phyloP scores from a whole-genome alignment of 2,888 invertebrate genomes.

The Bedellia somnulentella region DNA sequence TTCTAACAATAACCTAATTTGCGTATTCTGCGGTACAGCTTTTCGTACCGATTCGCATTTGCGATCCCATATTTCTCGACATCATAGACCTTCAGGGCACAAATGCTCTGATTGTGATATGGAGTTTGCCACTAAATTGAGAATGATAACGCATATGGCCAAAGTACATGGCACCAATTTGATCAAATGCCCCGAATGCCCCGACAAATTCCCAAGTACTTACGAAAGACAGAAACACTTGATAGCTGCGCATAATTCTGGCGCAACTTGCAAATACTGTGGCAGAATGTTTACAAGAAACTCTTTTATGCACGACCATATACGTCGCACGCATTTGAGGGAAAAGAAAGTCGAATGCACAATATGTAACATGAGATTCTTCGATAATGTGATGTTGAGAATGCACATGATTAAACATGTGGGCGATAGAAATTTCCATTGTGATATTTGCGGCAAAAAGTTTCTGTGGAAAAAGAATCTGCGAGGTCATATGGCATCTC shows the following conservation, averaged over 20 bases:
- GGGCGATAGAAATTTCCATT: constrained; percentile 28
- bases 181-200: constrained; percentile 24
- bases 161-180: constrained; percentile 25
- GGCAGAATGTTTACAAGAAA: constrained; percentile 29
- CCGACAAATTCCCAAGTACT: constrained; percentile 28
- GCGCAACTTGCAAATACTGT: constrained; percentile 32
- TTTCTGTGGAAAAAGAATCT: constrained; percentile 42
- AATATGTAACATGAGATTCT: constrained; percentile 29
- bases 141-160: constrained; percentile 25
- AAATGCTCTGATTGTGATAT: constrained; percentile 24
- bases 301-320: constrained; percentile 31
- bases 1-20: constrained; percentile 29
- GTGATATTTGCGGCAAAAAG: constrained; percentile 39
- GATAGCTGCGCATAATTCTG: constrained; percentile 22
- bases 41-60: constrained; percentile 31
- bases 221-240: constrained; percentile 31
- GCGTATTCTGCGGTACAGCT: constrained; percentile 29
- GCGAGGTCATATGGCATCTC: constrained; percentile 27
- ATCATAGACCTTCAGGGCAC: constrained; percentile 20
- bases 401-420: constrained; percentile 38
- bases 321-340: constrained; percentile 30
- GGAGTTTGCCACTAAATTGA: constrained; percentile 18
- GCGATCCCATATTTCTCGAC: constrained; percentile 24
- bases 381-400: constrained; percentile 27
- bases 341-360: constrained; percentile 37